phyloP scores from a whole-genome alignment of 2,888 invertebrate species.

The Leucoma salicis region DNA sequence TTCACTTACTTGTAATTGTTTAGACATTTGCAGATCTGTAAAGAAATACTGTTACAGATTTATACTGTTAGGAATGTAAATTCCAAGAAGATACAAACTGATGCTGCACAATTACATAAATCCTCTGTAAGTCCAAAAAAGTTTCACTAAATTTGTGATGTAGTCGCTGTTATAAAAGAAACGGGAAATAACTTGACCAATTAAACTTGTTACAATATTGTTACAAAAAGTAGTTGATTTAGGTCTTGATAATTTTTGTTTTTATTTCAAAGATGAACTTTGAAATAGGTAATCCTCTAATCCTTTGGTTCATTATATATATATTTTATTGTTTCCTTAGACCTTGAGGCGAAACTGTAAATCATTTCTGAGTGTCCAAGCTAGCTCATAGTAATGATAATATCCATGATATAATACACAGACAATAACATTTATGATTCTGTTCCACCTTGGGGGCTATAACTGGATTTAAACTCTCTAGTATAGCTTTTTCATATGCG shows the following conservation, averaged over 20 bases:
- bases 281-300: not conserved
- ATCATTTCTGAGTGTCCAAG: too few relatives aligned
- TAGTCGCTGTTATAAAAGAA: constrained; percentile 1
- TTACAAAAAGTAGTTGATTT: not conserved
- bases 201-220: not conserved
- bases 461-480: not conserved
- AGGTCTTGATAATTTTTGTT: not conserved
- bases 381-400: too few relatives aligned
- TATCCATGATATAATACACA: too few relatives aligned
- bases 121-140: constrained; percentile 9
- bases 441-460: not conserved
- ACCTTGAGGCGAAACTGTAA: not conserved
- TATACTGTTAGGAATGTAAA: not conserved
- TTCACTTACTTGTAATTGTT: constrained; percentile 14
- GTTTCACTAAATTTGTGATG: constrained; percentile 5
- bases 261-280: not conserved
- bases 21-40: constrained; percentile 1
- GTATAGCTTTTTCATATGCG: not conserved
- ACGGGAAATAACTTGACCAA: constrained; percentile 1
- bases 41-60: not conserved
- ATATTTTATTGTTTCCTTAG: not conserved
- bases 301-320: not conserved
- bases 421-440: not conserved
- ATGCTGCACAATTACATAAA: constrained; percentile 28
- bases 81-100: not conserved